phyloP scores from a whole-genome alignment of 1,140 invertebrate species.

The Euwallacea fornicatus region DNA sequence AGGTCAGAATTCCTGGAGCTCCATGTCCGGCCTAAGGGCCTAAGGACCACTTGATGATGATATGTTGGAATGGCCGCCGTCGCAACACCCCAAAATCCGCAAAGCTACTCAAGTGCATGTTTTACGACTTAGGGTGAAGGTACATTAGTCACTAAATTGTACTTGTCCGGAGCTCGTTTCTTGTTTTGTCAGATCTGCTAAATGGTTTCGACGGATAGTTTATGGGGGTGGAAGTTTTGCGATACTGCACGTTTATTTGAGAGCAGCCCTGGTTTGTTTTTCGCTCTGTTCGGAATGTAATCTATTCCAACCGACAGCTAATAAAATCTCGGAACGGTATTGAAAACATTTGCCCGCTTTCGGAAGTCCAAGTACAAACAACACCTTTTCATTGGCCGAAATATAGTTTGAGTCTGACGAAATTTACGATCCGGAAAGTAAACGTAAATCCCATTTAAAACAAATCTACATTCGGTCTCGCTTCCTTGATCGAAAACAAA shows the following conservation, averaged over 20 bases:
- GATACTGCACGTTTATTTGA: conserved; percentile 3
- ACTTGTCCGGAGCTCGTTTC: conserved; percentile 23
- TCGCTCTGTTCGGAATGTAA: background rate
- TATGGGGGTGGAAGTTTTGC: conserved; percentile 1
- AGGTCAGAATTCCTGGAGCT: conserved; percentile 35
- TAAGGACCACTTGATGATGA: conserved; percentile 49
- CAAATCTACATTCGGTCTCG: conserved; percentile 21
- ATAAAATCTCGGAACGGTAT: conserved; percentile 9
- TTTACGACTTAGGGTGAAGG: conserved; percentile 36
- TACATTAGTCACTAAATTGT: conserved; percentile 31
- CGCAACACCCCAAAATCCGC: conserved; percentile 41
- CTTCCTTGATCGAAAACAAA: conserved; percentile 27
- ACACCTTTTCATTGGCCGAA: conserved; percentile 26
- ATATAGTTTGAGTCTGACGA: conserved; percentile 15
- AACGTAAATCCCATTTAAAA: conserved; percentile 24
- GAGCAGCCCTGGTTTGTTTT: background rate
- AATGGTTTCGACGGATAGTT: conserved; percentile 12
- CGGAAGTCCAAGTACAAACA: conserved; percentile 13
- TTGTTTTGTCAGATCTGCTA: conserved; percentile 35
- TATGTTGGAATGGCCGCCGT: conserved; percentile 46
- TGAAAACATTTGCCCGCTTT: conserved; percentile 5
- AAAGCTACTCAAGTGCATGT: conserved; percentile 45
- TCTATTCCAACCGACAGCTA: background rate
- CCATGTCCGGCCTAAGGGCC: conserved; percentile 19
- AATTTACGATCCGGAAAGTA: conserved; percentile 25